Evolutionary conservation across 2,113 vertebrate species (phyloP), one percentile per base, ranked within the genome.

Genomic region (Regulus satrapa): DNA sequence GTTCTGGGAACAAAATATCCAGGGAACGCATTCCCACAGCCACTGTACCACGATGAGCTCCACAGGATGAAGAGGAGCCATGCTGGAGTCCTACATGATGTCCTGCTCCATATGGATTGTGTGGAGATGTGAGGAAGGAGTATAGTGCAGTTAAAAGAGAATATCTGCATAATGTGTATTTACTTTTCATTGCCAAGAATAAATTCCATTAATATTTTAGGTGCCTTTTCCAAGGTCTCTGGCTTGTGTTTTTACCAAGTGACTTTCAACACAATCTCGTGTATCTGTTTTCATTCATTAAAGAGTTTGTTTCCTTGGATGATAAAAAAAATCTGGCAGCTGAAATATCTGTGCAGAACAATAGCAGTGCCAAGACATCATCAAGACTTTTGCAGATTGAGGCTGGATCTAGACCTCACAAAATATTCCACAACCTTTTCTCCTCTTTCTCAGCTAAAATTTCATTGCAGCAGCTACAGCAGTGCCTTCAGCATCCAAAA

Each of bases 161-260:
- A 32, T 58, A 55, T 73, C 74, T 89, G 69, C 84, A 85, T 95
- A 91, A 94, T 54, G 32, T 2, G 0, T 71, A 78, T 92, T 95
- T 95, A 84, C 91, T 73, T 93, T 59, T 45, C 34, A 54, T 38
- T 93, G 89, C 89, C 93, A 92, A 94, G 88, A 89, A 72, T n/a
- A 90, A 84, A 96, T 88, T 94, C 88, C 94, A 69, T 29, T 1
- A 64, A 78, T 94, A 75, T 34, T 95, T 84, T 72, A 21, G 16
- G 40, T 81, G 61, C 41, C 43, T 89, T 92, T 94, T 92, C 85
- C 49, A 90, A 78, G 36, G 67, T 43, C 89, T 68, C 52, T 92
- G 91, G 51, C 74, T 82, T 3, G 32, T 89, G 49, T 45, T 75
- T 76, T 85, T 82, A 49, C 80, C 69, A 66, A 91, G 82, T 9